These are phyloP conservation scores for Zonitis immaculata DNA, from an alignment of 2,888 invertebrate genomes.

Conservation along the genomic window DNA sequence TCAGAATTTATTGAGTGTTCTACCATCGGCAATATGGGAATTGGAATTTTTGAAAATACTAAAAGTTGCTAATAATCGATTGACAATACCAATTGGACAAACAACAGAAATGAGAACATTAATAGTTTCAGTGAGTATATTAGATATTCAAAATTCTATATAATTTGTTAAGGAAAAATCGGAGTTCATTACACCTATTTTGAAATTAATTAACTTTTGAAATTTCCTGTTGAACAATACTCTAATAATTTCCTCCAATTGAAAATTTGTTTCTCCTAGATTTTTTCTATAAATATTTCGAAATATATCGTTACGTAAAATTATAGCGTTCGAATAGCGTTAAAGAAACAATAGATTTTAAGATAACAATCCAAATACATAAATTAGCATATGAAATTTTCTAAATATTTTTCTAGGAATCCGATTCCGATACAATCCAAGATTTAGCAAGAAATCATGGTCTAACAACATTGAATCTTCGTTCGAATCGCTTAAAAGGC, in stretches of 20 bases:
- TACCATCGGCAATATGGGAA: constrained; percentile 58
- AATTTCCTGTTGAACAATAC: background rate
- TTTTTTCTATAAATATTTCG: too few relatives aligned
- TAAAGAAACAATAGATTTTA: too few relatives aligned
- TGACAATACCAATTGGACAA: constrained; percentile 50
- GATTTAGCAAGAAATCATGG: constrained; percentile 39
- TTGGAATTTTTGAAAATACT: constrained; percentile 59
- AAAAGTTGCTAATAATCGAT: constrained; percentile 55
- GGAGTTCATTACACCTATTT: constrained; percentile 16
- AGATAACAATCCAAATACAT: too few relatives aligned
- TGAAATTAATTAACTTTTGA: constrained; percentile 3
- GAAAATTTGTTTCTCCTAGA: too few relatives aligned
- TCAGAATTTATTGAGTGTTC: constrained; percentile 64
- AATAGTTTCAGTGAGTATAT: constrained; percentile 50
- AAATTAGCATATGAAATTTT: background rate
- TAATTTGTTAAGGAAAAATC: background rate
- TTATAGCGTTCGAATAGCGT: too few relatives aligned
- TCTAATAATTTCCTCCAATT: background rate
- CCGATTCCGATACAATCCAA: constrained; percentile 24
- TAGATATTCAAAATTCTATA: constrained; percentile 1
- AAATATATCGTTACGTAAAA: too few relatives aligned
- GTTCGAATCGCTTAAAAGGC: constrained; percentile 74
- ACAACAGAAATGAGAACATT: constrained; percentile 56
- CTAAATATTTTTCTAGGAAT: constrained; percentile 38
- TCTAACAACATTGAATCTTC: constrained; percentile 68